Evolutionary conservation across 2,888 invertebrate genomes (phyloP), one percentile per base, ranked within the genome.

Genomic region (Tetramorium bicarinatum): DNA sequence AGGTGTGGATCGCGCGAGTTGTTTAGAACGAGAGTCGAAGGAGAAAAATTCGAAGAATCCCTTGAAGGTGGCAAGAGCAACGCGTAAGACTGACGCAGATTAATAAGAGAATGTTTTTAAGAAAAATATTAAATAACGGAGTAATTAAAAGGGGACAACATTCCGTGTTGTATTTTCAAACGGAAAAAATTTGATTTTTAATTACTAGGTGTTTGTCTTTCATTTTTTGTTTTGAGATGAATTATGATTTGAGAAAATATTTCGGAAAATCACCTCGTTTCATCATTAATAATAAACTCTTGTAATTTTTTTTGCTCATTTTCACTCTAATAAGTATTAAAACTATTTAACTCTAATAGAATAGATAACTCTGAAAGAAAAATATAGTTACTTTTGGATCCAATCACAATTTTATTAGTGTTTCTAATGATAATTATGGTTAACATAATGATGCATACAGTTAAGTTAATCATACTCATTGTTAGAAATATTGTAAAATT

Each of bases 1-100:
- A 91, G 91, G 87, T 88, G 89, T 85, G 62, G 52, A 18, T 56
- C 29, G 61, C 38, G 61, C 29, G 44, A 38, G 15, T 18, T 54
- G 59, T 41, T 52, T 64, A 64, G 66, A 44, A 44, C 29, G 29
- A 74, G 66, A 64, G 44, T 6, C 41, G 4, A n/a, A 15, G n/a
- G 44, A 3, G n/a, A n/a, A 18, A 29, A 59, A 25, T 41, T 41
- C 44, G 13, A n/a, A 18, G n/a, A 59, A 56, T 25, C 59, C 13
- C 9, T 1, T 54, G 44, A 59, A 44, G 13, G 47, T 15, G 4
- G 44, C 9, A 1, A 34, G 62, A 75, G 15, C 61, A 21, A 34
- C 13, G 34, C 49, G 59, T 13, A 34, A 34, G 59, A 29, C 38
- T 29, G 59, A 59, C 41, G 41, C 29, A 3, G 13, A 25, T 54